Conservation (phyloP, 2,113 vertebrate genomes). For the Prinia subflava region DNA sequence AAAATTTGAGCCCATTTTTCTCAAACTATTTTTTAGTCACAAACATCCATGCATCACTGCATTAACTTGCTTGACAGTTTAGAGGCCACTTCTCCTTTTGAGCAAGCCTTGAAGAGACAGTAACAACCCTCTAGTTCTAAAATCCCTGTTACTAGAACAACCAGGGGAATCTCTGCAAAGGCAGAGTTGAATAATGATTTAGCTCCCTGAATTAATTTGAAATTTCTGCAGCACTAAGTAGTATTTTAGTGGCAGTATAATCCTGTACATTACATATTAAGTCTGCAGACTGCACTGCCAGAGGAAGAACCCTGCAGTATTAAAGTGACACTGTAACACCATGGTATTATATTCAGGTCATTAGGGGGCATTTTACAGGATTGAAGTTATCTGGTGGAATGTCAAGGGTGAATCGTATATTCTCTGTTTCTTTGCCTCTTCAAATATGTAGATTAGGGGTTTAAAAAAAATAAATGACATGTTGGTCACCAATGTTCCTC, state of each 20-base stretch:
- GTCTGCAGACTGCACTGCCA: background rate
- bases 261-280: slow-evolving; percentile 21
- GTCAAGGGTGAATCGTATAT: slow-evolving; percentile 25
- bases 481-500: background rate
- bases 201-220: slow-evolving; percentile 48
- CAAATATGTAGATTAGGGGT: slow-evolving; percentile 42
- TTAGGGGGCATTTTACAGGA: slow-evolving; percentile 49
- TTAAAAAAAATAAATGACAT: background rate
- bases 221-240: slow-evolving; percentile 46
- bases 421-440: slow-evolving; percentile 47
- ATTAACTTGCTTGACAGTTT: slow-evolving; percentile 9
- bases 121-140: slow-evolving; percentile 2
- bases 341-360: slow-evolving; percentile 52
- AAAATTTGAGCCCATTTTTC: background rate
- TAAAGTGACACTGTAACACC: slow-evolving; percentile 45
- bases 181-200: slow-evolving; percentile 34
- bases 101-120: background rate
- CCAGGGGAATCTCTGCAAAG: slow-evolving; percentile 4
- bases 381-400: slow-evolving; percentile 37
- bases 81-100: background rate
- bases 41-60: background rate
- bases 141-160: slow-evolving; percentile 15
- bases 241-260: slow-evolving; percentile 46
- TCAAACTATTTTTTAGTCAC: background rate
- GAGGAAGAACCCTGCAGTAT: slow-evolving; percentile 23